Percentiles rank a stretch among this genome's conserved stretches.
phyloP scores from a whole-genome alignment of 2,888 invertebrate species.

The Tetropium fuscum region DNA sequence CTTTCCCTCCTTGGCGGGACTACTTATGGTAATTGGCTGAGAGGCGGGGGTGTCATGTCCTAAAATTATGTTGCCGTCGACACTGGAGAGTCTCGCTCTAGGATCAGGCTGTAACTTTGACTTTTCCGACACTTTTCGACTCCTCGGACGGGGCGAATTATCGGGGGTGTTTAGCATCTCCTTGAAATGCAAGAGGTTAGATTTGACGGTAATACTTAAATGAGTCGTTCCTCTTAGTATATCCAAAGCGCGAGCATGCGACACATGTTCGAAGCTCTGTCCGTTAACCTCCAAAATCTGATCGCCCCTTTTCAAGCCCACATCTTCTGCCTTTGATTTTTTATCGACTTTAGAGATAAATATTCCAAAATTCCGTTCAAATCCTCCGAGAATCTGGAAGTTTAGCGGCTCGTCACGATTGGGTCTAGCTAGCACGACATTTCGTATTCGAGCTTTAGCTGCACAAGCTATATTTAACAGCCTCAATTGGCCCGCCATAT shows the following conservation, averaged over 20 bases:
- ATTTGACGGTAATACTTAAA: conserved; percentile 95
- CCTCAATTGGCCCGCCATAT: conserved; percentile 62
- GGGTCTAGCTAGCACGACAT: conserved; percentile 91
- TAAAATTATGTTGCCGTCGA: conserved; percentile 70
- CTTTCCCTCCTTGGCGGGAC: conserved; percentile 73
- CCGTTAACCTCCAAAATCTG: conserved; percentile 99
- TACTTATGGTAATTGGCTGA: conserved; percentile 72
- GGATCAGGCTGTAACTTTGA: conserved; percentile 77
- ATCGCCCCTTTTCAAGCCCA: conserved; percentile 96
- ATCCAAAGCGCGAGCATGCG: conserved; percentile 91
- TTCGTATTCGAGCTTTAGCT: conserved; percentile 93
- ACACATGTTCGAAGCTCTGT: conserved; percentile 95
- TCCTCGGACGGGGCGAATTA: conserved; percentile 82
- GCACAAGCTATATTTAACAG: conserved; percentile 97
- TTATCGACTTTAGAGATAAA: conserved; percentile 96
- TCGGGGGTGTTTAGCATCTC: conserved; percentile 83
- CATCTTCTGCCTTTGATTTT: conserved; percentile 94
- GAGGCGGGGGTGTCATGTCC: conserved; percentile 63
- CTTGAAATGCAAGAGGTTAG: conserved; percentile 91
- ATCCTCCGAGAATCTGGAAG: conserved; percentile 94
- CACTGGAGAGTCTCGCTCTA: conserved; percentile 82
- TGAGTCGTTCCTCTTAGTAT: conserved; percentile 95
- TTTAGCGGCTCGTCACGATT: conserved; percentile 94
- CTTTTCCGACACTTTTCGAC: conserved; percentile 69
- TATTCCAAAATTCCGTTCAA: conserved; percentile 86